Base-by-base conservation (phyloP, 2,888 invertebrate genomes). In the Ferdinandea cuprea region DNA sequence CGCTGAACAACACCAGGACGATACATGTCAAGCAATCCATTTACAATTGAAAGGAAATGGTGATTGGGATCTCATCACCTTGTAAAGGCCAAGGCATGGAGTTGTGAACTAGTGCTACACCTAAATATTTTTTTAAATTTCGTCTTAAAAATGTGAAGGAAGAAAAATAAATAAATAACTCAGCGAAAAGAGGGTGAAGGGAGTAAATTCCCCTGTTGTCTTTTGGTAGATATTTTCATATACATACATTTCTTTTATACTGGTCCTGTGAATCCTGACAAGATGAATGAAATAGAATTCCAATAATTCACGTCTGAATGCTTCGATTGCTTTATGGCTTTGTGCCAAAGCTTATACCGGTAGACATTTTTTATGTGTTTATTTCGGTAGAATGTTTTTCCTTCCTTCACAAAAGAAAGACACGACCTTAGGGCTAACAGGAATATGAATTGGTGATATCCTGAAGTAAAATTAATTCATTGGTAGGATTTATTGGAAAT, bases 281-380 rank as follows among this genome's bases (percentile, higher is more conserved):
- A 59, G 54, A 76, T 66, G 65, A 81, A 77, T 66, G 71, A 74
- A 81, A 81, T 77, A 77, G 66, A 77, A 81, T 81, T 81, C 71
- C 81, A 77, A 81, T 81, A 81, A 77, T 77, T 81, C 71, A 81
- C 71, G 77, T 77, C 77, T 81, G 81, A 81, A 81, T 71, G 81
- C 81, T 77, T 81, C 81, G 81, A 77, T 77, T 81, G 71, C 77
- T 81, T 81, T 81, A 81, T 77, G 81, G 81, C 71, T 77, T 81
- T 71, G 59, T 77, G 77, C 77, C 80, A 76, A 76, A 59, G 59
- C 58, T 58, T 42, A 74, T 74, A 59, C 69, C 74, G 61, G 65
- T 76, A 44, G 76, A 69, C 76, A 76, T 63, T 15, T 58, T 63
- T 56, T 56, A 63, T 63, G 40, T 77, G 30, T 30, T 56, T 15